phyloP scores from a whole-genome alignment of 2,113 vertebrate genomes.

The Ictalurus furcatus region DNA sequence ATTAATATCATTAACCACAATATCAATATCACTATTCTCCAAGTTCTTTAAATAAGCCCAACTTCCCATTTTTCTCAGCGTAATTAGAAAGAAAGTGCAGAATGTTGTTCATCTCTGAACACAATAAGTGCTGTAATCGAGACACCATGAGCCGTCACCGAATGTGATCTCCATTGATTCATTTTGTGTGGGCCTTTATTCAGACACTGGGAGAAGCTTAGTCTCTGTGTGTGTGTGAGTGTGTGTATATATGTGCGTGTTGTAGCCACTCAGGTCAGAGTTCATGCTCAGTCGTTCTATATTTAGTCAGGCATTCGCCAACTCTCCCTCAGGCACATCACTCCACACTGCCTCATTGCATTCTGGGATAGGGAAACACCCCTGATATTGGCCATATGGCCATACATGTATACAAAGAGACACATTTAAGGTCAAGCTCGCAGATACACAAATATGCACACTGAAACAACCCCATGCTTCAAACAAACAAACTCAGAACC shows the following conservation, averaged over 20 bases:
- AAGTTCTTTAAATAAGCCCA: neutral
- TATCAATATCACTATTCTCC: neutral
- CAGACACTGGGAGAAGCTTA: neutral
- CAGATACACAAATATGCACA: conserved; percentile 11
- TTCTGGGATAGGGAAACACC: conserved; percentile 41
- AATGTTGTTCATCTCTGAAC: neutral
- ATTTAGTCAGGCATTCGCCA: conserved; percentile 41
- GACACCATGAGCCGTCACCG: conserved; percentile 1
- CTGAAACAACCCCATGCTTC: neutral
- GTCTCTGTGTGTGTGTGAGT: neutral
- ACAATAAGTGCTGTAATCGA: conserved; percentile 18
- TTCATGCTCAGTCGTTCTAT: conserved; percentile 36
- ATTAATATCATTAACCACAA: no score
- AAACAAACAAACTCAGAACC: neutral
- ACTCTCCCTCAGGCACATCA: conserved; percentile 32
- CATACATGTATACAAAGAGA: neutral
- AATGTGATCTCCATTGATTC: conserved; percentile 33
- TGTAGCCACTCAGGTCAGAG: conserved; percentile 22
- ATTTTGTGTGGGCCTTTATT: conserved; percentile 14
- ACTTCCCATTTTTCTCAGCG: neutral
- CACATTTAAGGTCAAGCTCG: neutral
- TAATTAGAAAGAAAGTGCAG: neutral
- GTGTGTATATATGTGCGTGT: neutral
- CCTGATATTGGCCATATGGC: conserved; percentile 35
- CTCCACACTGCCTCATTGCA: conserved; percentile 21